Percentiles rank a stretch among this genome's conserved stretches.
These are phyloP conservation scores for Rhogogaster chlorosoma DNA, from an alignment of 2,888 invertebrate species.

Conservation along the genomic window DNA sequence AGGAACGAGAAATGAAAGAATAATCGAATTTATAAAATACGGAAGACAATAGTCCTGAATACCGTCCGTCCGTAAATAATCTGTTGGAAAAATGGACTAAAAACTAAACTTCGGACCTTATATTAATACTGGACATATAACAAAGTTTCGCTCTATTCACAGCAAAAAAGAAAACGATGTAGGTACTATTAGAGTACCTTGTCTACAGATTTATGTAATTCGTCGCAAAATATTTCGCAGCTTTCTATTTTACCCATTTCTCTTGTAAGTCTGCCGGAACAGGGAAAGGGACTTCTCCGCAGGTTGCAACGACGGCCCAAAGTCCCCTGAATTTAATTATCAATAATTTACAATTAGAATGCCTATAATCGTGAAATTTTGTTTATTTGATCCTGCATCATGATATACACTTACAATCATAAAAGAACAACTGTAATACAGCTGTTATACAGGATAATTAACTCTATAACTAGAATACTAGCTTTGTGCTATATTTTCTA, in stretches of 20 bases:
- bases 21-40: background rate
- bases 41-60: background rate
- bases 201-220: background rate
- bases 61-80: background rate
- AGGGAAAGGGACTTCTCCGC: background rate
- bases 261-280: background rate
- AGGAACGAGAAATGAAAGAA: background rate
- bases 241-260: slow-evolving; percentile 21
- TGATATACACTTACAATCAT: background rate
- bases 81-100: background rate
- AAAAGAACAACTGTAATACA: background rate
- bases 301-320: background rate
- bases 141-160: background rate
- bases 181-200: background rate
- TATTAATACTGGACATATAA: background rate
- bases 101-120: background rate
- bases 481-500: background rate
- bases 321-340: background rate
- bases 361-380: background rate
- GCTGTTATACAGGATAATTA: background rate
- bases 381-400: background rate
- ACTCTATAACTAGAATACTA: background rate
- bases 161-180: background rate
- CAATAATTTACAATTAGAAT: background rate
- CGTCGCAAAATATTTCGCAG: background rate